A percentile compares a stretch with the other conserved stretches of the same genome.
Conservation (phyloP, 2,113 vertebrate genomes). For the Alligator mississippiensis region DNA sequence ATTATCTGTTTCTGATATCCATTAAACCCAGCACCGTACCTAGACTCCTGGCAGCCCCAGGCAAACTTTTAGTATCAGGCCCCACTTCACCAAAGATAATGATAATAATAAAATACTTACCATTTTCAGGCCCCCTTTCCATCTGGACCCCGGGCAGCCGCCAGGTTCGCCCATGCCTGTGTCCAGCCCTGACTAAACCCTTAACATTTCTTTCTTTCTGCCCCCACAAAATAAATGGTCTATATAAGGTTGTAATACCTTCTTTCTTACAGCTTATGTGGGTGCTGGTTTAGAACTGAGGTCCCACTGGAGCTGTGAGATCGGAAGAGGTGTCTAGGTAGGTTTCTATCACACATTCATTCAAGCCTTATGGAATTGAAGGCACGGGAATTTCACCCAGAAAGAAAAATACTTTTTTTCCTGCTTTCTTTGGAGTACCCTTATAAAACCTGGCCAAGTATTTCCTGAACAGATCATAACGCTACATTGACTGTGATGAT, state of each 20-base stretch:
- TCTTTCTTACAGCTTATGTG: background rate
- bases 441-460: slow-evolving; percentile 17
- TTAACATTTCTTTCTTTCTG: background rate
- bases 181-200: background rate
- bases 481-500: slow-evolving; percentile 20
- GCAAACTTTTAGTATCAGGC: too few species aligned
- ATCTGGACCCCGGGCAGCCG: too few species aligned
- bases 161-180: background rate
- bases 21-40: too few species aligned
- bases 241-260: background rate
- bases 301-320: background rate
- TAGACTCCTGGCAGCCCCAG: too few species aligned
- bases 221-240: background rate
- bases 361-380: background rate
- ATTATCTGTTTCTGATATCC: background rate
- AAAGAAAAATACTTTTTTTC: background rate
- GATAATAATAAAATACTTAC: too few species aligned
- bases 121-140: too few species aligned
- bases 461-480: slow-evolving; percentile 33
- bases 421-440: background rate
- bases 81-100: too few species aligned
- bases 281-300: slow-evolving; percentile 37
- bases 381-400: slow-evolving; percentile 54
- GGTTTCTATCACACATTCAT: slow-evolving; percentile 28
- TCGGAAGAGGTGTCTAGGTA: background rate